Evolutionary conservation across 2,888 invertebrate species (phyloP), one percentile per base, ranked within the genome.

Genomic region (Automeris io): DNA sequence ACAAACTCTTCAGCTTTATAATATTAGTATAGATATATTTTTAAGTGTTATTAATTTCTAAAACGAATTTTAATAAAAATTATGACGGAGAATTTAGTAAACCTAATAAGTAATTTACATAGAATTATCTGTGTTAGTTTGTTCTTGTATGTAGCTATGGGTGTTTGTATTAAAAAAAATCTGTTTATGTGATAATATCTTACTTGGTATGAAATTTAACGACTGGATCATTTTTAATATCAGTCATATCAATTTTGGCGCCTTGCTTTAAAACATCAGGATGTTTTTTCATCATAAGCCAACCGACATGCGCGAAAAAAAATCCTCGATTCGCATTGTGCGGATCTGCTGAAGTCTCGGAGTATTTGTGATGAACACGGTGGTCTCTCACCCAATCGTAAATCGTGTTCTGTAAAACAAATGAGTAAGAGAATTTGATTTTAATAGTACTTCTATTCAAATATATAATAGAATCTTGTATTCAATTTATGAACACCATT

Each of bases 231-330:
- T 85, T 83, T 18, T 82, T 48, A 13, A 97, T 88, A 66, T 98
- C 97, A 22, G 89, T 91, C 88, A 96, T 90, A 65, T 97, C 95
- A n/a, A 97, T 82, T 56, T 90, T 90, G 37, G 87, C 88, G 18
- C 97, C 97, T 59, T 93, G 92, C 13, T 81, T 81, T 34, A 93
- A 80, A 1, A 97, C 95, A 42, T 94, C 93, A 0, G 95, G 95
- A 70, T 96, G 96, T 70, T 97, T 97, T 55, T 90, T 90, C 90
- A 93, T 91, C 91, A 94, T 92, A 13, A 97, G 87, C 98, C 97
- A 98, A 13, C 97, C 97, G 23, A 96, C 91, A 69, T 98, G 97
- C 0, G 97, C 88, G 79, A 97, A 98, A 83, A 95, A 95, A 78
- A 98, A 96, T 0, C 96, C 96, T 5, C 95, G 88, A 39, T 89